Evolutionary conservation across 1,140 invertebrate genomes (phyloP).

Genomic region (Aradophagus sp.): DNA sequence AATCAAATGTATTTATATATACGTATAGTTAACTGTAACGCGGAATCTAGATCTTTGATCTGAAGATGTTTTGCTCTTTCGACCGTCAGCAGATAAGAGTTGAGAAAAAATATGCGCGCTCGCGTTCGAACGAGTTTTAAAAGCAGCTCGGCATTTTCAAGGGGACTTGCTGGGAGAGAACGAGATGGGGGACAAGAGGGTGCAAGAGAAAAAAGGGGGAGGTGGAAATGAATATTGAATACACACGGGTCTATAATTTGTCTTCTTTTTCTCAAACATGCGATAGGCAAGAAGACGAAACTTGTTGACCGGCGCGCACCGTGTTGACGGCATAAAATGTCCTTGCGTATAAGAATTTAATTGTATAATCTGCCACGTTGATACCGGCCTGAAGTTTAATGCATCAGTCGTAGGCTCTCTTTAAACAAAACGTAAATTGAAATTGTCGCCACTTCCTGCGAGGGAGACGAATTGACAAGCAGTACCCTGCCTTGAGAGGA

Average conservation of each 20-base stretch:
- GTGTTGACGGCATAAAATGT: constrained; percentile 49
- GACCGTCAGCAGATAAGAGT: constrained; percentile 51
- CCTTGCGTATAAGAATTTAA: constrained; percentile 53
- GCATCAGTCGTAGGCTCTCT: constrained; percentile 60
- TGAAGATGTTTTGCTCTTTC: constrained; percentile 51
- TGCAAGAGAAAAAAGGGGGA: too few species aligned
- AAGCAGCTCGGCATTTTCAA: constrained; percentile 7
- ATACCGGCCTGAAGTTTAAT: constrained; percentile 47
- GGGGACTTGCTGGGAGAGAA: too few species aligned
- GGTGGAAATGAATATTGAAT: too few species aligned
- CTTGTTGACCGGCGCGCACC: constrained; percentile 12
- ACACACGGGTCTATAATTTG: too few species aligned
- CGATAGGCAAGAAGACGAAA: background rate
- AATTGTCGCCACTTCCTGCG: constrained; percentile 73
- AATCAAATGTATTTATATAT: too few species aligned
- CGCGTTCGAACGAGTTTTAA: constrained; percentile 34
- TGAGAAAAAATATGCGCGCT: constrained; percentile 30
- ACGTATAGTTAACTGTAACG: constrained; percentile 23
- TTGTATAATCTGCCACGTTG: constrained; percentile 48
- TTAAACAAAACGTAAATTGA: constrained; percentile 72
- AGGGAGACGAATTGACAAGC: constrained; percentile 59
- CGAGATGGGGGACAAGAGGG: background rate
- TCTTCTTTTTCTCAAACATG: too few species aligned
- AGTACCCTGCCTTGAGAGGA: constrained; percentile 61
- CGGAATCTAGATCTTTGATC: constrained; percentile 58